Evolutionary conservation across 2,797 vertebrate genomes (phyloP).

Genomic region (Otus scops): DNA sequence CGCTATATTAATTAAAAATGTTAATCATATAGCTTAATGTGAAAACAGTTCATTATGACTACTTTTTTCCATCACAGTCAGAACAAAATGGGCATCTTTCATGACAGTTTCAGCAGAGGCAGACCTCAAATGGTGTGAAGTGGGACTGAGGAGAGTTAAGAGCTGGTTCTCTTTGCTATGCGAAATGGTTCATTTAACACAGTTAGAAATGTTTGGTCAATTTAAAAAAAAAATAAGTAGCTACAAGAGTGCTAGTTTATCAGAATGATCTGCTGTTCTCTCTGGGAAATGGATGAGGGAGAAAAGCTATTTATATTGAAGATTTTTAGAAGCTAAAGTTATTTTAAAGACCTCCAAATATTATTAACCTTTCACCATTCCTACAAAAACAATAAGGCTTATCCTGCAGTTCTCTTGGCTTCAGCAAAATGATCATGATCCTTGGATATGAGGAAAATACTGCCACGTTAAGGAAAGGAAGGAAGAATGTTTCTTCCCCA

Average conservation of each 20-base stretch:
- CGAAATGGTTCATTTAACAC: not conserved
- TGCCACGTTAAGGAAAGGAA: not conserved
- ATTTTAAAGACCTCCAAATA: not conserved
- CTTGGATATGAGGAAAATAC: not conserved
- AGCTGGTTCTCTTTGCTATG: not conserved
- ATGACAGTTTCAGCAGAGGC: not conserved
- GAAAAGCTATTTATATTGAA: not conserved
- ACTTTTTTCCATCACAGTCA: not conserved
- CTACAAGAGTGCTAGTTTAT: not conserved
- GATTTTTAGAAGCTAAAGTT: not conserved
- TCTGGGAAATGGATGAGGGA: not conserved
- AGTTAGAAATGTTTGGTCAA: not conserved
- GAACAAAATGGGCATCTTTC: fast-evolving
- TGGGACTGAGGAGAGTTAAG: not conserved
- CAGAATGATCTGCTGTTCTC: not conserved
- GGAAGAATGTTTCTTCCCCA: not conserved
- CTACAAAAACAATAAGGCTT: not conserved
- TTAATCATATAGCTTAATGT: not conserved
- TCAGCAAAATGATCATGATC: not conserved
- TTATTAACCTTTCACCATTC: not conserved
- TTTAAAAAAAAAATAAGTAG: not conserved
- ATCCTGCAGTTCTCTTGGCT: not conserved
- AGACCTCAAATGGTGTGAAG: not conserved
- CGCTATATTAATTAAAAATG: not conserved
- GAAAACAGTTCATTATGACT: not conserved